Percentiles rank a stretch among this genome's conserved stretches.
phyloP scores from a whole-genome alignment of 35 echinoderm and acorn worm genomes.

The Strongylocentrotus purpuratus region DNA sequence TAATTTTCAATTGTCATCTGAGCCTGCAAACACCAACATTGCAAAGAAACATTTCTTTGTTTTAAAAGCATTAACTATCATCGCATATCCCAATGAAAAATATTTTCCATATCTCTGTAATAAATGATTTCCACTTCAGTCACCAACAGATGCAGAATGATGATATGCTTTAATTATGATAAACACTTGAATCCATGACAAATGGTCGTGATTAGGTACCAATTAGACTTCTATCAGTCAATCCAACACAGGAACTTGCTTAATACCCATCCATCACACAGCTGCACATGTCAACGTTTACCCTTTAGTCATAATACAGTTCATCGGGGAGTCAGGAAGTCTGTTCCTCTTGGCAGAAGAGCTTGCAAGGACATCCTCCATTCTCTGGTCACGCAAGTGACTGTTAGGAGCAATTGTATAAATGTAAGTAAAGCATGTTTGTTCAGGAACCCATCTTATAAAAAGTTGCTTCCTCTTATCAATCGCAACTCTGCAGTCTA shows the following conservation, averaged over 20 bases:
- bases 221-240: neutral
- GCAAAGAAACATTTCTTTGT: no score
- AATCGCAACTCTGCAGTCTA: no score
- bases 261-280: neutral
- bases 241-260: neutral
- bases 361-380: neutral
- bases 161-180: neutral
- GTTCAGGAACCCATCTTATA: no score
- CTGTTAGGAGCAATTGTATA: no score
- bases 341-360: neutral
- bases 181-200: neutral
- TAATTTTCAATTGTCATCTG: no score
- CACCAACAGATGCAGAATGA: neutral
- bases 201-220: neutral
- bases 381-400: neutral
- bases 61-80: no score
- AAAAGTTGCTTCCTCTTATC: no score
- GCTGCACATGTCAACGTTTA: neutral
- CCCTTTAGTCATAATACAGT: neutral
- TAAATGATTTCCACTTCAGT: no score
- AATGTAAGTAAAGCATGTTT: no score
- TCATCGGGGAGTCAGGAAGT: neutral
- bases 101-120: no score
- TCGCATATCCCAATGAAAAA: no score
- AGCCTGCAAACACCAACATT: no score